Evolutionary conservation across 2,888 invertebrate genomes (phyloP).

Genomic region (Orthosia gothica): DNA sequence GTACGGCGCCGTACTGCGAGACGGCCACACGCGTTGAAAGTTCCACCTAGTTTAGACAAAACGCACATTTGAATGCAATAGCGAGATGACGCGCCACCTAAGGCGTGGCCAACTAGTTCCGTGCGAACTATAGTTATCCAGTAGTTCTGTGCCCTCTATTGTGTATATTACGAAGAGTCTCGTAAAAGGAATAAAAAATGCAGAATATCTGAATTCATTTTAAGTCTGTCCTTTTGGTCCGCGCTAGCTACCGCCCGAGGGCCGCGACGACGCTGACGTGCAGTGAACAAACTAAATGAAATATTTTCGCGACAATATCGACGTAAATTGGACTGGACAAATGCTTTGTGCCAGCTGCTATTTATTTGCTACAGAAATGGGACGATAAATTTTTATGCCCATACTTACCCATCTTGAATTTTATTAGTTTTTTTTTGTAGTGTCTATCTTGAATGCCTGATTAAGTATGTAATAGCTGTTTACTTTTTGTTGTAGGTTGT

Average conservation of each 20-base stretch:
- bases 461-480: too few species aligned
- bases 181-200: conserved; percentile 18
- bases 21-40: too few species aligned
- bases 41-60: too few species aligned
- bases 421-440: conserved; percentile 31
- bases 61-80: too few species aligned
- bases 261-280: conserved; percentile 27
- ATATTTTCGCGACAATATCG: conserved; percentile 79
- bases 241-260: conserved; percentile 20
- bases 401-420: conserved; percentile 64
- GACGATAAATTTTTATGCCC: conserved; percentile 72
- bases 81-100: too few species aligned
- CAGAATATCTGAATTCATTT: conserved; percentile 30
- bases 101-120: too few species aligned
- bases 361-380: conserved; percentile 76
- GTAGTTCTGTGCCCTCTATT: background rate
- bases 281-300: conserved; percentile 57
- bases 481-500: too few species aligned
- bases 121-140: background rate
- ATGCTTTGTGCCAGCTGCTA: conserved; percentile 74
- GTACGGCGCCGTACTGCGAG: too few species aligned
- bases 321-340: conserved; percentile 73
- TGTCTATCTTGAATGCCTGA: background rate
- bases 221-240: conserved; percentile 16
- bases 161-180: background rate